Evolutionary conservation across 2,113 vertebrate species (phyloP).

Genomic region (Calypte anna): DNA sequence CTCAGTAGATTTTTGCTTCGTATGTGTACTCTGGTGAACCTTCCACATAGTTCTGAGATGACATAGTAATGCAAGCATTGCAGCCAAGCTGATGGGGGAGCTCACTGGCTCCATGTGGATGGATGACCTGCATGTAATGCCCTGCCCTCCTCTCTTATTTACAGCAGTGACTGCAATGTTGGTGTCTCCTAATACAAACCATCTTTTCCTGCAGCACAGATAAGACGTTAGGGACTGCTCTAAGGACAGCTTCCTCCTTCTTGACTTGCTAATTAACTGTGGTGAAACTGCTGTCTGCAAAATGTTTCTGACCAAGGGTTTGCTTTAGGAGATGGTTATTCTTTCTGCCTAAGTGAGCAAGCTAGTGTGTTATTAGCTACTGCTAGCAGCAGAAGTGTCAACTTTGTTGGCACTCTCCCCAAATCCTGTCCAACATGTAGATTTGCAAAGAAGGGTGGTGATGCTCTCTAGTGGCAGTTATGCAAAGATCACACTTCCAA

Average conservation of each 20-base stretch:
- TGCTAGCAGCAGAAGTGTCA: background rate
- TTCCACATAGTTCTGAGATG: background rate
- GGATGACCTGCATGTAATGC: background rate
- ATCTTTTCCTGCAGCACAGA: background rate
- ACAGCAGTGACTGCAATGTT: background rate
- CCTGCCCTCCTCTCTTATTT: background rate
- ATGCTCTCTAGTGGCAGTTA: background rate
- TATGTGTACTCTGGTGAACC: background rate
- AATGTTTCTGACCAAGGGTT: background rate
- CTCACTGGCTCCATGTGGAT: background rate
- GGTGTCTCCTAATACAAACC: background rate
- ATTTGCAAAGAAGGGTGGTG: background rate
- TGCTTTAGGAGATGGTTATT: background rate
- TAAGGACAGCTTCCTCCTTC: background rate
- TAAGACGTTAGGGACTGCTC: background rate
- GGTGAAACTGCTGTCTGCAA: background rate
- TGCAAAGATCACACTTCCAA: background rate
- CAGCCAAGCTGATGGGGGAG: background rate
- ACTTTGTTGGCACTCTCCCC: background rate
- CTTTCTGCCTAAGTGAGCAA: background rate
- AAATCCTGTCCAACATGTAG: background rate
- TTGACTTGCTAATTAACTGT: background rate
- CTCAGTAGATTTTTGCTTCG: background rate
- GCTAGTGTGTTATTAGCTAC: background rate
- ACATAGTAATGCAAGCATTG: background rate